phyloP scores from a whole-genome alignment of 1,140 invertebrate species.

The Diorhabda sublineata region DNA sequence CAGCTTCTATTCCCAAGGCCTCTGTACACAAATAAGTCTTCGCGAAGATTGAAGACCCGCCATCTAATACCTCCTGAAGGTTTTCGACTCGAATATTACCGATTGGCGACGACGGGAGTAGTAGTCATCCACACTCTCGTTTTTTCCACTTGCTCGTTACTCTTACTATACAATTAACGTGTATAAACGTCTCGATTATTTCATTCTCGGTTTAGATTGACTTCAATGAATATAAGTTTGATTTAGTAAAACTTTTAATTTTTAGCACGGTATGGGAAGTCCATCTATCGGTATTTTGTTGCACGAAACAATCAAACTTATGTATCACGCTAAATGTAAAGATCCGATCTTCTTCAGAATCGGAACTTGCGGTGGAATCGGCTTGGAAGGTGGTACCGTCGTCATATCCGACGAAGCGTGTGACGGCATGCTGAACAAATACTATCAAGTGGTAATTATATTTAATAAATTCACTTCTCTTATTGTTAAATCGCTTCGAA shows the following conservation, averaged over 20 bases:
- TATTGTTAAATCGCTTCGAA: too few species aligned
- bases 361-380: constrained; percentile 78
- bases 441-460: constrained; percentile 58
- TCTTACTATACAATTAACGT: not conserved
- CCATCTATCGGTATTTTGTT: constrained; percentile 75
- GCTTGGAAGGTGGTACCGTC: constrained; percentile 67
- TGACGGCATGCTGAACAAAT: constrained; percentile 62
- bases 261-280: constrained; percentile 79
- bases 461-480: not conserved
- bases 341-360: constrained; percentile 75
- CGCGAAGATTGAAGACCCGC: too few species aligned
- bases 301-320: constrained; percentile 77
- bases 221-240: not conserved
- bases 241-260: constrained; percentile 24
- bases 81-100: too few species aligned
- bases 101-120: too few species aligned
- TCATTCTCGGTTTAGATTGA: not conserved
- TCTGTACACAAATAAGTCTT: too few species aligned
- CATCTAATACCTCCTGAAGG: too few species aligned
- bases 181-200: not conserved
- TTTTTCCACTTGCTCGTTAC: too few species aligned
- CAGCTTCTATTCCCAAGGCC: too few species aligned
- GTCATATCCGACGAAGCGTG: constrained; percentile 68
- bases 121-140: too few species aligned
- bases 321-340: constrained; percentile 66